Percentiles rank a stretch among this genome's conserved stretches.
Evolutionary conservation across 1,140 invertebrate species (phyloP).

Genomic region (Drosophila lacteicornis): DNA sequence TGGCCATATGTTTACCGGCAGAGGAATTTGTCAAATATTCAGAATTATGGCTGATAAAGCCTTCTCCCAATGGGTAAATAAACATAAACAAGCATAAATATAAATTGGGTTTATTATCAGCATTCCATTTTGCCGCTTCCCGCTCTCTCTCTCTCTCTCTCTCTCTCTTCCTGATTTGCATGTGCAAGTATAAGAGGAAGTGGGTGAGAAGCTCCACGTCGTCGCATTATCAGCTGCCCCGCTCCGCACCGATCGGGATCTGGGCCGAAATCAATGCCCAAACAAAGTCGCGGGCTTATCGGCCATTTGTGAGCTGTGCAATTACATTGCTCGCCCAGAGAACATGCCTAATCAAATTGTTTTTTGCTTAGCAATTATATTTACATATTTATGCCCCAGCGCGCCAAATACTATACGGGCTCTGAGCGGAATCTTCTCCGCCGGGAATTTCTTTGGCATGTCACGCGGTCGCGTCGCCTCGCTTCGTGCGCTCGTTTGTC

Average conservation of each 20-base stretch:
- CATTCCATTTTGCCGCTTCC: constrained; percentile 17
- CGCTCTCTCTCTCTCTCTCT: not conserved
- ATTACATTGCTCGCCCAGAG: constrained; percentile 40
- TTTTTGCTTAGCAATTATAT: constrained; percentile 40
- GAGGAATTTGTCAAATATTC: constrained; percentile 64
- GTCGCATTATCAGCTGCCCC: constrained; percentile 14
- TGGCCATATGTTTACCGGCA: not conserved
- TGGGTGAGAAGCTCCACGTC: constrained; percentile 6
- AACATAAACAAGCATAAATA: constrained; percentile 47
- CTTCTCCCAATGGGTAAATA: constrained; percentile 41
- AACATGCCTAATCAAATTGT: constrained; percentile 48
- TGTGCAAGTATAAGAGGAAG: constrained; percentile 13
- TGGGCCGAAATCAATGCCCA: constrained; percentile 30
- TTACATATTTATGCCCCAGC: constrained; percentile 18
- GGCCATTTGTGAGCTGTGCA: constrained; percentile 29
- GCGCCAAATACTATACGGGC: constrained; percentile 17
- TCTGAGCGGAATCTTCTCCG: constrained; percentile 27
- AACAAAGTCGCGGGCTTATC: constrained; percentile 36
- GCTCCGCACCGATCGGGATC: constrained; percentile 5
- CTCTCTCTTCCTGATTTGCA: constrained; percentile 18
- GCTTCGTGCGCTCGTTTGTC: constrained; percentile 51
- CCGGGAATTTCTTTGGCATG: constrained; percentile 67
- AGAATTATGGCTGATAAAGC: constrained; percentile 54
- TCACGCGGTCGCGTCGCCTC: constrained; percentile 56
- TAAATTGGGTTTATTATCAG: constrained; percentile 26